Evolutionary conservation across 2,888 invertebrate species (phyloP), one percentile per base, ranked within the genome.

Genomic region (Sesamia inferens): DNA sequence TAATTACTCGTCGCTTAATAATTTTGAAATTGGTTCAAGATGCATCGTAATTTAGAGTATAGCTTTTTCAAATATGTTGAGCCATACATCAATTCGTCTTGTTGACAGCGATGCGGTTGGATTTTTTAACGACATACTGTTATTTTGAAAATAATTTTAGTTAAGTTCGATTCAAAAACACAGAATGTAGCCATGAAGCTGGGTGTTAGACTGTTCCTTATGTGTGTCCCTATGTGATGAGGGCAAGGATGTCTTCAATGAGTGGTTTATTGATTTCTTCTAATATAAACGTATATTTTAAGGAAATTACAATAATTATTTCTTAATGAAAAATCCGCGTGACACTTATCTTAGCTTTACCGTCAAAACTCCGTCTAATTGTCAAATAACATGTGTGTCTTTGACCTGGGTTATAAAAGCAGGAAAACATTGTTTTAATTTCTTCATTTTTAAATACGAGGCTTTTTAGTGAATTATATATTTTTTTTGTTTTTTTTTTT

Each of bases 1-100:
- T 79, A 77, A 77, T 82, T 67, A 74, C 61, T 51, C 13, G 19
- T 6, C 55, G 10, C 62, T 71, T 70, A 70, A 84, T 79, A 79
- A 68, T 58, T 64, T 76, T 71, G 1, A 11, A 68, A 76, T 68
- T 62, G 16, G n/a, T 44, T 24, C n/a, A 54, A 65, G 11, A 55
- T 63, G 57, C 66, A 66, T 54, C 47, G 11, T 31, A 58, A 58
- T 19, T 58, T 19, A 19, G 10, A 31, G 16, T 4, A 58, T 31
- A 31, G 31, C 19, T 58, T 58, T 58, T 58, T 5, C 16, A 58
- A 6, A 13, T 22, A 55, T 22, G 13, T 22, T 55, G 6, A 6
- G 55, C 13, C 5, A 39, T 39, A 39, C 5, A 4, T 39, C 39
- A 55, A 55, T 55, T 55, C 6, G 6, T 22, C 22, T 16, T 16